Conservation (phyloP, 2,888 invertebrate genomes). For the Spialia ferax region DNA sequence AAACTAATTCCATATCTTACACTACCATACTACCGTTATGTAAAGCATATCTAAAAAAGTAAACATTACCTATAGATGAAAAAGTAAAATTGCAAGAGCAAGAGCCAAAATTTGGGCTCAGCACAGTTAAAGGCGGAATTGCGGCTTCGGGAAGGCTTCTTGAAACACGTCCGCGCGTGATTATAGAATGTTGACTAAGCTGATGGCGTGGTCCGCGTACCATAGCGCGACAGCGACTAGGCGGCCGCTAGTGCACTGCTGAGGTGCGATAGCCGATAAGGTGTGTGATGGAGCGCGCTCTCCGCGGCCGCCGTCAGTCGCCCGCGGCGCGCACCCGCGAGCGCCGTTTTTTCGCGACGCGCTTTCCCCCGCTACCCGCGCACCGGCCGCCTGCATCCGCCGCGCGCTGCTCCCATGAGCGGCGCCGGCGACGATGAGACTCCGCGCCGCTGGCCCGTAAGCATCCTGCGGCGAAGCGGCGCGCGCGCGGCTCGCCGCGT, state of each 20-base stretch:
- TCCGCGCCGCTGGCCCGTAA: constrained; percentile 71
- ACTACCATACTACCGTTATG: no score
- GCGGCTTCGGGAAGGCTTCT: no score
- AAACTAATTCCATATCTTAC: no score
- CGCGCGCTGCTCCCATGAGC: constrained; percentile 56
- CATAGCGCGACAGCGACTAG: neutral
- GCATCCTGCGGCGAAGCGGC: constrained; percentile 72
- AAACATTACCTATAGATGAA: no score
- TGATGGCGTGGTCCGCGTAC: no score
- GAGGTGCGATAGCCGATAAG: constrained; percentile 51
- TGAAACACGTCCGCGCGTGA: no score
- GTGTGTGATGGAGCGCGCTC: constrained; percentile 40
- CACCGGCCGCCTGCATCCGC: constrained; percentile 36
- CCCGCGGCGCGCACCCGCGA: constrained; percentile 48
- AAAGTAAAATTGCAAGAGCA: no score
- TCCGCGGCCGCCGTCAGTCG: constrained; percentile 42
- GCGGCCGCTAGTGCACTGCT: neutral
- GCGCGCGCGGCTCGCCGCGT: constrained; percentile 69
- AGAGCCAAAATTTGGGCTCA: no score
- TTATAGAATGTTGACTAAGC: no score
- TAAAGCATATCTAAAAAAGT: no score
- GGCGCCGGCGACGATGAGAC: constrained; percentile 53
- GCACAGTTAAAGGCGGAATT: no score
- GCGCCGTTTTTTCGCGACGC: no score
- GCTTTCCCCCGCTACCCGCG: constrained; percentile 14